These are phyloP conservation scores for Stigmatopora argus DNA, from an alignment of 2,113 vertebrate genomes.

Conservation along the genomic window DNA sequence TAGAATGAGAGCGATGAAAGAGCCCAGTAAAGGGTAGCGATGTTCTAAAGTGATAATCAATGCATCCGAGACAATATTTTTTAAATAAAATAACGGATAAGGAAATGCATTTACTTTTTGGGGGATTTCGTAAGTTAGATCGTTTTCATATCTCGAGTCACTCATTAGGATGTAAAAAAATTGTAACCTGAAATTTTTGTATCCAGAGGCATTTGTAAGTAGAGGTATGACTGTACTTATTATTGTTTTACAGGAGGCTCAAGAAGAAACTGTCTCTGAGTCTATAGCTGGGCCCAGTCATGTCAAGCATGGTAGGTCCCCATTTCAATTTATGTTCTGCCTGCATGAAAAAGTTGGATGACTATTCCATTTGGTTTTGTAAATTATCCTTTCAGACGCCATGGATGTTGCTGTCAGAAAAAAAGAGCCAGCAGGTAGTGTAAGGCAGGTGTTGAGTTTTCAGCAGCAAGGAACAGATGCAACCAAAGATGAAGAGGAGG, in stretches of 20 bases:
- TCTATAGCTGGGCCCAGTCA: conserved; percentile 30
- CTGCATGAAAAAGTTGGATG: neutral
- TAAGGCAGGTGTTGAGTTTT: conserved; percentile 10
- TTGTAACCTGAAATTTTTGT: too few species aligned
- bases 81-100: too few species aligned
- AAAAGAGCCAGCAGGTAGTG: conserved; percentile 32
- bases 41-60: too few species aligned
- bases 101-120: too few species aligned
- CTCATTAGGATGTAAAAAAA: too few species aligned
- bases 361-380: neutral
- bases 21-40: too few species aligned
- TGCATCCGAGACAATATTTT: too few species aligned
- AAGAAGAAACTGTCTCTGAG: conserved; percentile 30
- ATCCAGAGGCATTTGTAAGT: too few species aligned
- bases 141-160: too few species aligned
- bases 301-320: conserved; percentile 39
- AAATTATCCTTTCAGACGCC: conserved; percentile 31
- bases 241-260: conserved; percentile 31
- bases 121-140: too few species aligned
- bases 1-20: too few species aligned
- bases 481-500: conserved; percentile 33
- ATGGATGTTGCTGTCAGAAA: conserved; percentile 25
- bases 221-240: neutral
- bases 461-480: conserved; percentile 31
- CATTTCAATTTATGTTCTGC: neutral